Evolutionary conservation across 2,113 vertebrate species (phyloP), one percentile per base, ranked within the genome.

Genomic region (Equus quagga): DNA sequence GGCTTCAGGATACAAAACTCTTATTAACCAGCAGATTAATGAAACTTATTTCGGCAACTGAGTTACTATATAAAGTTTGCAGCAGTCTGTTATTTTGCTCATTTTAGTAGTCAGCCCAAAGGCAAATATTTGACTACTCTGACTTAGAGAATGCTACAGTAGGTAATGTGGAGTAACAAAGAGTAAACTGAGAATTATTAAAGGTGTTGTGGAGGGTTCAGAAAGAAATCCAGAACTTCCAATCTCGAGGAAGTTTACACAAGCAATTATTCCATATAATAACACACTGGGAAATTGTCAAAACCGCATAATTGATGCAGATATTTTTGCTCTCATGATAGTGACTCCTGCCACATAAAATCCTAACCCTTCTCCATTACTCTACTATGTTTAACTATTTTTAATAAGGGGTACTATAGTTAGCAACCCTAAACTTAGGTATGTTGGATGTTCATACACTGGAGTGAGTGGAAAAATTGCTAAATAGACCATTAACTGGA

Each of bases 91-190:
- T 84, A 67, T 78, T 94, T 94, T 95, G 24, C 93, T 73, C 80
- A 75, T 91, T 76, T 93, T 88, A 6, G 46, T 91, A 89, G 33
- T 91, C 82, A 91, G 6, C 3, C n/a, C 72, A 91, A 78, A 54
- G 19, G 13, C 11, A 96, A 97, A 93, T 91, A 91, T n/a, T 58
- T 3, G 36, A 97, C 81, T 84, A 72, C 17, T 33, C 31, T 76
- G 58, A 6, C 26, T 93, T 93, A 58, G 2, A 23, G 19, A 44
- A 75, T 65, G 79, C 15, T 93, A 76, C 58, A 58, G 8, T 23
- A 85, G 31, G 62, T 58, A 65, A 46, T 83, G 9, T 18, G 28
- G 49, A 89, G 44, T 21, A 41, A 41, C 65, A 83, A 87, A 21
- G 4, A 82, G 3, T 51, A 93, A 90, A 51, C 69, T 82, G 62